These are phyloP conservation scores for Escarpia spicata DNA, from an alignment of 2,888 invertebrate genomes.

Conservation along the genomic window DNA sequence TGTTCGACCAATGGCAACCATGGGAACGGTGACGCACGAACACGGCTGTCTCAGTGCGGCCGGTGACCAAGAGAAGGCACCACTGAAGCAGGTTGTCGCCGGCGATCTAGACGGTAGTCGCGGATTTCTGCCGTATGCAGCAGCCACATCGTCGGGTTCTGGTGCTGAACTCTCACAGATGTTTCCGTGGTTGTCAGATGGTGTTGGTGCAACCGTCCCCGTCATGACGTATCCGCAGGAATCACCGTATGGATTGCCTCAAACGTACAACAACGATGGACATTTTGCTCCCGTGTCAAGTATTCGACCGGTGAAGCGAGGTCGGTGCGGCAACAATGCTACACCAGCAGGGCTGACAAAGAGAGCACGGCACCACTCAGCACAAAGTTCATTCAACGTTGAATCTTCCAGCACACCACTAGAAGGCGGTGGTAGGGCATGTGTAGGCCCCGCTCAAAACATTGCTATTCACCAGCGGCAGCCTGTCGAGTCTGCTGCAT, in stretches of 20 bases:
- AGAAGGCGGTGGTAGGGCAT: background rate
- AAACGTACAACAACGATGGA: background rate
- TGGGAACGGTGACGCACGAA: background rate
- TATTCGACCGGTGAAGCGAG: background rate
- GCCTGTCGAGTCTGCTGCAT: background rate
- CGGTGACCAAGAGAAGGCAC: background rate
- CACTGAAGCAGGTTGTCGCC: background rate
- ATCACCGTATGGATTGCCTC: background rate
- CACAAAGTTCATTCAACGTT: background rate
- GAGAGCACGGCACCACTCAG: background rate
- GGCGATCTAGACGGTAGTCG: background rate
- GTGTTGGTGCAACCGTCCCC: background rate
- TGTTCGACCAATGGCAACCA: background rate
- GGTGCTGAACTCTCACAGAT: background rate
- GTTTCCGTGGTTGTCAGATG: background rate
- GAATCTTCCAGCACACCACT: background rate
- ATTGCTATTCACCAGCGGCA: background rate
- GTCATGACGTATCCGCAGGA: background rate
- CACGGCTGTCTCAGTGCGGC: background rate
- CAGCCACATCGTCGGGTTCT: background rate
- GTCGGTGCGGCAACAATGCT: background rate
- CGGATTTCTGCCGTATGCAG: background rate
- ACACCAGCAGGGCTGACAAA: background rate
- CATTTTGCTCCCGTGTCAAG: background rate
- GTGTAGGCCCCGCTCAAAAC: conserved; percentile 3